phyloP scores from a whole-genome alignment of 2,888 invertebrate species.

The Ormia ochracea region DNA sequence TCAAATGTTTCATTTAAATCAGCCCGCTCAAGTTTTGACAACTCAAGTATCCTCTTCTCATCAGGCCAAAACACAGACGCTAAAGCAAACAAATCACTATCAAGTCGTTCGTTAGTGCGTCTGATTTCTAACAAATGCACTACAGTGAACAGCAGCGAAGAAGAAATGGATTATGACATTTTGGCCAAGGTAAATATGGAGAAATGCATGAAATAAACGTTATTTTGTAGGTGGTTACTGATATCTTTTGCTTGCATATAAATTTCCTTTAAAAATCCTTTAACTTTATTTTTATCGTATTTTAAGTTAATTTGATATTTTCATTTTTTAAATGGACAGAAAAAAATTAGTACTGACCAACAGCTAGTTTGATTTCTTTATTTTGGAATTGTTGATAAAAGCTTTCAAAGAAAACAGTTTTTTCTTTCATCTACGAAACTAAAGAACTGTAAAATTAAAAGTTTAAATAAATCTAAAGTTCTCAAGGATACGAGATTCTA shows the following conservation, averaged over 20 bases:
- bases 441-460: too few relatives aligned
- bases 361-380: too few relatives aligned
- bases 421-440: too few relatives aligned
- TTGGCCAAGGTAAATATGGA: constrained; percentile 70
- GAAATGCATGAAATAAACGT: neutral
- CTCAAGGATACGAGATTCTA: too few relatives aligned
- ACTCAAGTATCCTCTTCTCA: constrained; percentile 4
- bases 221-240: neutral
- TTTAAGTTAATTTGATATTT: neutral
- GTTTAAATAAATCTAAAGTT: too few relatives aligned
- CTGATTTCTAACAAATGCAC: constrained; percentile 69
- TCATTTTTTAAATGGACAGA: too few relatives aligned
- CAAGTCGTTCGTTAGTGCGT: constrained; percentile 71
- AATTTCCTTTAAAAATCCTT: neutral
- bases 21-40: constrained; percentile 44
- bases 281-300: neutral
- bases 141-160: constrained; percentile 63
- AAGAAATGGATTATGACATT: constrained; percentile 71
- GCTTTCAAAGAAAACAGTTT: too few relatives aligned
- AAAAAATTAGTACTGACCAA: too few relatives aligned
- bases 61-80: neutral
- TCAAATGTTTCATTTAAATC: constrained; percentile 62
- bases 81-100: constrained; percentile 46
- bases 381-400: too few relatives aligned
- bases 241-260: neutral